A percentile compares a stretch with the other conserved stretches of the same genome.
These are phyloP conservation scores for Conus ventricosus DNA, from an alignment of 1,140 invertebrate species.

Conservation along the genomic window DNA sequence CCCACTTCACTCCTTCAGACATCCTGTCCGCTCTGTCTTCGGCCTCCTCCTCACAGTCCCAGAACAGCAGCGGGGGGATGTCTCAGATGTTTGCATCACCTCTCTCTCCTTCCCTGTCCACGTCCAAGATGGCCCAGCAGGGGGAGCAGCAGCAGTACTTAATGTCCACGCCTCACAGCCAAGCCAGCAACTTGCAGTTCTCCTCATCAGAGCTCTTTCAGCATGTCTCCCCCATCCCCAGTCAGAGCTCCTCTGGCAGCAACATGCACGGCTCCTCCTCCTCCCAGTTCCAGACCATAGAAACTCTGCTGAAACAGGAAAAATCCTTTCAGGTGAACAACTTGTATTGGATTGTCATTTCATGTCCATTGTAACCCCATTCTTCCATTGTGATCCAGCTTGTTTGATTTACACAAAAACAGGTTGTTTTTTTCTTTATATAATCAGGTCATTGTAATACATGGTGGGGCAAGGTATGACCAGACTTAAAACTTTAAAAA, in stretches of 20 bases:
- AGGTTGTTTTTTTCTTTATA: too few species aligned
- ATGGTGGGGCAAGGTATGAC: too few species aligned
- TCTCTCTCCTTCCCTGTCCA: background rate
- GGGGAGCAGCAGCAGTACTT: conserved; percentile 12
- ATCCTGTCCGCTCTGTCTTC: conserved; percentile 2
- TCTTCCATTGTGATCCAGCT: too few species aligned
- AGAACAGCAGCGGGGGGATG: background rate
- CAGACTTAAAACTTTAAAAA: too few species aligned
- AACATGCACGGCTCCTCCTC: background rate
- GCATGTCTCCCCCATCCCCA: conserved; percentile 33
- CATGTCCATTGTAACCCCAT: too few species aligned
- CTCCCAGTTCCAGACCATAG: conserved; percentile 36
- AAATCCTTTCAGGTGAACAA: conserved; percentile 25
- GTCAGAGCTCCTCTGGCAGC: conserved; percentile 3
- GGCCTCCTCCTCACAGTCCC: background rate
- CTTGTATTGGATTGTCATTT: too few species aligned
- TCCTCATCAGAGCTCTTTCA: conserved; percentile 32
- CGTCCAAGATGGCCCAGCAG: background rate
- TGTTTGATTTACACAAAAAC: too few species aligned
- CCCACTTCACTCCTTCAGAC: conserved; percentile 18
- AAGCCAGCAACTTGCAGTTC: background rate
- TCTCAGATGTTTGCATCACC: conserved; percentile 18
- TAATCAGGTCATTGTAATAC: too few species aligned
- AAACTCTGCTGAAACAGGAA: conserved; percentile 25
- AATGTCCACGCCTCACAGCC: conserved; percentile 33